Evolutionary conservation across 2,888 invertebrate genomes (phyloP), one percentile per base, ranked within the genome.

Genomic region (Sclerodermus sp.): DNA sequence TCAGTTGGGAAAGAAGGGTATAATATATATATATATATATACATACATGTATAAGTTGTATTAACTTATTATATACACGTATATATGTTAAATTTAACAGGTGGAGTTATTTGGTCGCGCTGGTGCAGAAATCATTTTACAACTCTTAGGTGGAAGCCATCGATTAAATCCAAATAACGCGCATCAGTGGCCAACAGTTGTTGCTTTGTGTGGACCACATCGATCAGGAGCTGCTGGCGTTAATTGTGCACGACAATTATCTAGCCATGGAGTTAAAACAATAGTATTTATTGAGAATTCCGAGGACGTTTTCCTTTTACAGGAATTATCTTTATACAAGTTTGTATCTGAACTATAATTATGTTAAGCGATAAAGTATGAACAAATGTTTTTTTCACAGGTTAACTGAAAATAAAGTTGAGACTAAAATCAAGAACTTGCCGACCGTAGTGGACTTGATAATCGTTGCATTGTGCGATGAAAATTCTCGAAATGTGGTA

Each of bases 151-250:
- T 36, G 94, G 95, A 45, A 89, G 87, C 32, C 88, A 92, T 67
- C 82, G 93, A 46, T 81, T 94, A 49, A 91, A 90, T 73, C 89
- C 93, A 40, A 86, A 89, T 67, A 95, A 95, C 79, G 87, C 87
- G 55, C 95, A 95, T 80, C 95, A 95, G 80, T 85, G 87, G 83
- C 94, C 94, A 47, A 85, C 85, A 41, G 90, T 91, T 42, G 89
- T 88, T 47, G 86, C 90, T 54, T 81, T 93, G 51, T 86, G 86
- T 67, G 87, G 86, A 42, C 83, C 88, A 29, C 87, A 90, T 77
- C 81, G 82, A 70, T 82, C 82, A 51, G 85, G 85, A 53, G 87
- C 87, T 42, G 83, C 87, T 45, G 93, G 87, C 17, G 83, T 91
- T 14, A 87, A 86, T 66, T 87, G 89, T 44, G 90, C 88, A 29